Conservation (phyloP, 1,140 invertebrate species). For the Eurosta solidaginis region DNA sequence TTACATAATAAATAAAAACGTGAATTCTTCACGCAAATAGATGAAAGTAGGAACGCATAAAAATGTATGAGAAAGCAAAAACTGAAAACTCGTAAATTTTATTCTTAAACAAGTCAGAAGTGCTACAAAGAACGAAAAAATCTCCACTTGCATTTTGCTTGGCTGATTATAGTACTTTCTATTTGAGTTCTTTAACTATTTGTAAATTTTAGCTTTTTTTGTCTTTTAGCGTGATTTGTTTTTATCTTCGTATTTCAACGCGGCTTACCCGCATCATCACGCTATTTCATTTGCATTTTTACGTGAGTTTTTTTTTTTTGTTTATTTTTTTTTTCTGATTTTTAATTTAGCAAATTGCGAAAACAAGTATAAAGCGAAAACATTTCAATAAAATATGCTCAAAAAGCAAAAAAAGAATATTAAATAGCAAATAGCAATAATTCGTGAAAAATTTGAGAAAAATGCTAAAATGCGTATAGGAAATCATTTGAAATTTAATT, state of each 20-base stretch:
- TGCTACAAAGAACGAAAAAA: conserved; percentile 31
- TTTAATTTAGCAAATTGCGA: conserved; percentile 36
- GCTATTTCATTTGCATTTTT: conserved; percentile 39
- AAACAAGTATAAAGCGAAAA: not conserved
- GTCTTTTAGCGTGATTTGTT: not conserved
- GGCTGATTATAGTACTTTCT: conserved; percentile 1
- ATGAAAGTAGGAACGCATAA: not conserved
- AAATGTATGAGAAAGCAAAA: not conserved
- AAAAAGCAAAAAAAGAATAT: not conserved
- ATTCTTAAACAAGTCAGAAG: not conserved
- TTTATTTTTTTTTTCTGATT: conserved; percentile 33
- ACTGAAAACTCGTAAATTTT: conserved; percentile 20
- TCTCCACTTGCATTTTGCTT: conserved; percentile 16
- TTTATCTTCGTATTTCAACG: not conserved
- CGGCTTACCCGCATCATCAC: conserved; percentile 7
- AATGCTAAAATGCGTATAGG: too few species aligned
- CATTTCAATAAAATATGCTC: not conserved
- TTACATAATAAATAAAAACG: conserved; percentile 42
- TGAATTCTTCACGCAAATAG: not conserved
- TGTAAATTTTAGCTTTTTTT: conserved; percentile 49
- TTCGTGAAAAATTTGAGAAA: too few species aligned
- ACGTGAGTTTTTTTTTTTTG: conserved; percentile 40
- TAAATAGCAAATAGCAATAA: not conserved
- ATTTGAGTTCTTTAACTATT: conserved; percentile 37
- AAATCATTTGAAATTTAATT: too few species aligned